phyloP scores from a whole-genome alignment of 2,797 vertebrate species.

The Anas bahamensis region DNA sequence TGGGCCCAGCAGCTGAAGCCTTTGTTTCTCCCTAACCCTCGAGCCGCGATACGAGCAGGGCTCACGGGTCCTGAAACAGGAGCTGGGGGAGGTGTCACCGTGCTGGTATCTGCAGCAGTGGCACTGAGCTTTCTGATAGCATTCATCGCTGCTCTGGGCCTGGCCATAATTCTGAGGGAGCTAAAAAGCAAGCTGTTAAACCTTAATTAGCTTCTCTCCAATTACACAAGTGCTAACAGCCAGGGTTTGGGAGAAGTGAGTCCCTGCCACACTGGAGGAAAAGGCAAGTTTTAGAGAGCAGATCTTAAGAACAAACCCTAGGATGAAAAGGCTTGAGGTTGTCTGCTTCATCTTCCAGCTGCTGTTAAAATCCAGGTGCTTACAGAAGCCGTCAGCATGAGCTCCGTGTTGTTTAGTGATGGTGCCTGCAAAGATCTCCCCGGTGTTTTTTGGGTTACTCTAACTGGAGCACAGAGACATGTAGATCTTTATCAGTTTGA shows the following conservation, averaged over 20 bases:
- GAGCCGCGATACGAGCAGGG: neutral
- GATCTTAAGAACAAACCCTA: neutral
- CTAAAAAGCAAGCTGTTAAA: neutral
- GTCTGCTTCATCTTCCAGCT: neutral
- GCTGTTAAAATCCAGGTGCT: neutral
- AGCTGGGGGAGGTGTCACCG: neutral
- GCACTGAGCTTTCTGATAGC: neutral
- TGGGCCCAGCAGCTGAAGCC: neutral
- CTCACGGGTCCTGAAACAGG: neutral
- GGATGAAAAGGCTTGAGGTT: neutral
- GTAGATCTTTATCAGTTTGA: constrained; percentile 18
- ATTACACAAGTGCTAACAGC: neutral
- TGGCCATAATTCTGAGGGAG: neutral
- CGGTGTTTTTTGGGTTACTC: neutral
- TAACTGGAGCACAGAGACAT: neutral
- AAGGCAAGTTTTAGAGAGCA: neutral
- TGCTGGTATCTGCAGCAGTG: neutral
- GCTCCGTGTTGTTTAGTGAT: neutral
- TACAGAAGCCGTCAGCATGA: neutral
- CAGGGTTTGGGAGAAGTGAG: neutral
- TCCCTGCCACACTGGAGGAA: neutral
- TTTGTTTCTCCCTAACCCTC: neutral
- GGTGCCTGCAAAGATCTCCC: neutral
- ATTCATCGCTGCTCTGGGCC: neutral
- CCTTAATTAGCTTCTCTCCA: neutral